phyloP scores from a whole-genome alignment of 2,113 vertebrate species.

The Plectropomus leopardus region DNA sequence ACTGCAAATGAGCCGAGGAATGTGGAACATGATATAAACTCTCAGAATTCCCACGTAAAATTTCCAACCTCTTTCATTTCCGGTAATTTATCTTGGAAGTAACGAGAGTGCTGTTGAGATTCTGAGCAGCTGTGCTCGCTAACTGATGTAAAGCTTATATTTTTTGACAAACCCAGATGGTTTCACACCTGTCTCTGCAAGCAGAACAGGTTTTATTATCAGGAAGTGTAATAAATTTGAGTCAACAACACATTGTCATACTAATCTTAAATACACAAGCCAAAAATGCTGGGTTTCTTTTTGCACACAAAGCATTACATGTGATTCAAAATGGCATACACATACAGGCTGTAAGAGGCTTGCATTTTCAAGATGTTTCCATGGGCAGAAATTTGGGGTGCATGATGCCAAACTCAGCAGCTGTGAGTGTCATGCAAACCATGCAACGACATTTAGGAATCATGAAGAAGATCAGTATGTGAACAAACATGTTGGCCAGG shows the following conservation, averaged over 20 bases:
- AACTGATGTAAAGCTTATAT: slow-evolving; percentile 49
- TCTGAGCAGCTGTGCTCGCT: slow-evolving; percentile 36
- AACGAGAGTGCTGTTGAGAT: slow-evolving; percentile 15
- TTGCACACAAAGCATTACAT: neutral
- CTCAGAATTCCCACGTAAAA: neutral
- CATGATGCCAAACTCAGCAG: slow-evolving; percentile 55
- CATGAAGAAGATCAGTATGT: slow-evolving; percentile 52
- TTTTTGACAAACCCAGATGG: slow-evolving; percentile 67
- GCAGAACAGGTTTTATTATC: slow-evolving; percentile 38
- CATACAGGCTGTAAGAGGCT: neutral
- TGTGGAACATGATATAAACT: neutral
- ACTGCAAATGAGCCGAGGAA: neutral
- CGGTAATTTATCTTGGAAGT: neutral
- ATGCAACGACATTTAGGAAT: slow-evolving; percentile 58
- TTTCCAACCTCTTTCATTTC: neutral
- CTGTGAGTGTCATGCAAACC: slow-evolving; percentile 43
- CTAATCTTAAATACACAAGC: slow-evolving; percentile 8
- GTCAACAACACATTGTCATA: slow-evolving; percentile 28
- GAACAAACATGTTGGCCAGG: slow-evolving; percentile 62
- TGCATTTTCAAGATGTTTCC: slow-evolving; percentile 6
- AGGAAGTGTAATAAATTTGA: slow-evolving; percentile 29
- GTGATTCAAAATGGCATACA: neutral
- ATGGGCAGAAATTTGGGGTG: neutral
- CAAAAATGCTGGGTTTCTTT: neutral
- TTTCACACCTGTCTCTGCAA: slow-evolving; percentile 57